A percentile compares a stretch with the other conserved stretches of the same genome.
These are phyloP conservation scores for Drosophila affinis DNA, from an alignment of 2,888 invertebrate genomes.

Conservation along the genomic window DNA sequence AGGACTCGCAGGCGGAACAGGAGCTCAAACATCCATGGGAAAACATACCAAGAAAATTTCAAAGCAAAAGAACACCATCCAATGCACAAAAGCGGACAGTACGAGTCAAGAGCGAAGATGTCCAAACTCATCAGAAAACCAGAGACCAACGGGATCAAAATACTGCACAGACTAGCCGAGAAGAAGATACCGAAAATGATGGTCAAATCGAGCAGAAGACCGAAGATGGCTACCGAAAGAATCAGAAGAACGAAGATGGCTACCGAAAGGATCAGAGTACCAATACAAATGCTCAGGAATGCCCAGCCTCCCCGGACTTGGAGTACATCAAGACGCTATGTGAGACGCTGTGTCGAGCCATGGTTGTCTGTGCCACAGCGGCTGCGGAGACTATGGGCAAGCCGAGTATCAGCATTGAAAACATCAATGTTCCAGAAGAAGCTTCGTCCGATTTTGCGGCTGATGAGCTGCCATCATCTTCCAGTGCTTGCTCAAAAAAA, in stretches of 20 bases:
- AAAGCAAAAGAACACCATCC: neutral
- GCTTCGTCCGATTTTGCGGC: too few species aligned
- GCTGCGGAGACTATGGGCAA: neutral
- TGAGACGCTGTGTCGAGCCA: constrained; percentile 20
- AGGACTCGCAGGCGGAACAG: neutral
- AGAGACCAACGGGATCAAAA: neutral
- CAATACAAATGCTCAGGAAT: neutral
- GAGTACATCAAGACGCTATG: constrained; percentile 19
- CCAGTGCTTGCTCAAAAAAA: neutral
- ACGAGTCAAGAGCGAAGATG: neutral
- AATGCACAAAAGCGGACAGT: neutral
- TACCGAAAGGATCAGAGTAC: neutral
- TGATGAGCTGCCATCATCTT: too few species aligned
- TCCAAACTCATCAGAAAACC: neutral
- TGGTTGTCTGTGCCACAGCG: constrained; percentile 16
- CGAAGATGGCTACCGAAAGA: neutral
- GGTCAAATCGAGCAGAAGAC: neutral
- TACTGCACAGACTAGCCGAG: neutral
- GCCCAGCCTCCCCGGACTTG: neutral
- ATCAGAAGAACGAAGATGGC: neutral
- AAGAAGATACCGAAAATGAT: neutral
- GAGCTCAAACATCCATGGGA: neutral
- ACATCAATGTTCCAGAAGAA: too few species aligned
- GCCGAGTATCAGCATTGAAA: too few species aligned
- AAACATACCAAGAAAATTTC: neutral